Conservation (phyloP, 1,140 invertebrate genomes). For the Heterodera carotae region DNA sequence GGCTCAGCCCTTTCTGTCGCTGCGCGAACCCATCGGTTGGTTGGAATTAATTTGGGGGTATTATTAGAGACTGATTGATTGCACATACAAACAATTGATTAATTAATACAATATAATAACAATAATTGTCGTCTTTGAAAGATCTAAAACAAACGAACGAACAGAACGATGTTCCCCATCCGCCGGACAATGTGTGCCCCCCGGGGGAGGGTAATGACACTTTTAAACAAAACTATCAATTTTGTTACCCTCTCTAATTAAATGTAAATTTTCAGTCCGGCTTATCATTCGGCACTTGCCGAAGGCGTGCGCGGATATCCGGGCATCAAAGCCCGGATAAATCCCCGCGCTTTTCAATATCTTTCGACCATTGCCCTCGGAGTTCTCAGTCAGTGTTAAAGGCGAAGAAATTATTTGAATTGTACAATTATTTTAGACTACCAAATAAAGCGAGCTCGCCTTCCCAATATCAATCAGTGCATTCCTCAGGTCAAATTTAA, state of each 20-base stretch:
- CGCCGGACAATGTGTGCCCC: conserved; percentile 1
- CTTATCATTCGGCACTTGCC: conserved; percentile 57
- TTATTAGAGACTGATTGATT: no score
- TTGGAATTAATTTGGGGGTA: no score
- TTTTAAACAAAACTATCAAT: neutral
- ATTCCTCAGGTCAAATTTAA: conserved; percentile 51
- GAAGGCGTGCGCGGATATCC: conserved; percentile 53
- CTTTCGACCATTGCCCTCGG: conserved; percentile 48
- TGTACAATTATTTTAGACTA: conserved; percentile 11
- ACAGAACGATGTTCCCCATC: neutral
- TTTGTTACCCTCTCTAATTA: neutral
- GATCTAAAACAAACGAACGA: neutral
- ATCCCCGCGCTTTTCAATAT: conserved; percentile 61
- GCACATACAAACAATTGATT: no score
- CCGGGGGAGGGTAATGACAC: conserved; percentile 1
- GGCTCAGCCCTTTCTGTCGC: no score
- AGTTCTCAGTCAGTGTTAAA: conserved; percentile 51
- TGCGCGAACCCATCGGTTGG: neutral
- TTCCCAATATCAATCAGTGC: conserved; percentile 61
- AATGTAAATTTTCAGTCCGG: conserved; percentile 32
- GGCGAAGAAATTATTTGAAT: neutral
- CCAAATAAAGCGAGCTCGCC: conserved; percentile 45
- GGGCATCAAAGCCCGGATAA: conserved; percentile 62
- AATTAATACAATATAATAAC: no score
- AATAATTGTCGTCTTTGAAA: no score